Conservation (phyloP, 2,797 vertebrate species). For the Hybognathus amarus region DNA sequence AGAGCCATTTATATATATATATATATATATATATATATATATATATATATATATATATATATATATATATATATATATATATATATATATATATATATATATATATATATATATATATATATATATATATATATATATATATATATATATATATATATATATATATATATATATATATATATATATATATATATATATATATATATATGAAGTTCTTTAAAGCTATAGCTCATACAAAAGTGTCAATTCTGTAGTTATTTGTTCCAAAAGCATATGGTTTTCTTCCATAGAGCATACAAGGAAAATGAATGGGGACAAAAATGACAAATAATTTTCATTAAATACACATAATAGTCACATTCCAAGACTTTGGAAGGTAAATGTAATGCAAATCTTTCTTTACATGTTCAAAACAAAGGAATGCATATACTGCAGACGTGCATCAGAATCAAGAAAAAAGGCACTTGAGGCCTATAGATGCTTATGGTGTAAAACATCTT, state of each 20-base stretch:
- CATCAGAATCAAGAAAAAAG: neutral
- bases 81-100: too few relatives aligned
- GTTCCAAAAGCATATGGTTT: neutral
- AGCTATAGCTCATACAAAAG: neutral
- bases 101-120: too few relatives aligned
- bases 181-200: too few relatives aligned
- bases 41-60: too few relatives aligned
- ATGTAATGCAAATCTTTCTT: neutral
- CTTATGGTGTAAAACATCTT: slow-evolving; percentile 64
- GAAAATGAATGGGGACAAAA: neutral
- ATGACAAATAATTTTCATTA: neutral
- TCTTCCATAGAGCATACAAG: neutral
- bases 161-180: too few relatives aligned
- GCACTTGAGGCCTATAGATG: slow-evolving; percentile 58
- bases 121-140: too few relatives aligned
- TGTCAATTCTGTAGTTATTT: neutral
- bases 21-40: too few relatives aligned
- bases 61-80: too few relatives aligned
- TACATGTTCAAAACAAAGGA: neutral
- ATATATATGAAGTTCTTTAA: neutral
- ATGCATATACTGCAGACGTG: neutral
- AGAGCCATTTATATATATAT: too few relatives aligned
- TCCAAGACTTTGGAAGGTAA: neutral
- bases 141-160: too few relatives aligned
- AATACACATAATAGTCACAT: neutral